Conservation (phyloP, 2,888 invertebrate genomes). For the Gastrophysa polygoni region DNA sequence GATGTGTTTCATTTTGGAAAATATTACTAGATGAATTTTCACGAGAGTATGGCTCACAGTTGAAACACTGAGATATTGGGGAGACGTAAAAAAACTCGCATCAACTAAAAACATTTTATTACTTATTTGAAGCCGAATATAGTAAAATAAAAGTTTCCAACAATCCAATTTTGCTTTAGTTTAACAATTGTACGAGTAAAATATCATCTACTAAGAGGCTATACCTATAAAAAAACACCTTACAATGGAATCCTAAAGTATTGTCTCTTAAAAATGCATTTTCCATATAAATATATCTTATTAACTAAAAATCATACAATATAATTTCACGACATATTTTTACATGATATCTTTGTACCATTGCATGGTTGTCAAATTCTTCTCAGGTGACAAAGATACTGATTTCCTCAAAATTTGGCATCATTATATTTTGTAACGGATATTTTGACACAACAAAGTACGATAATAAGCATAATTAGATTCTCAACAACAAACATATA, state of each 20-base stretch:
- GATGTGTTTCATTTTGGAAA: too few species aligned
- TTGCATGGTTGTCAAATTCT: too few species aligned
- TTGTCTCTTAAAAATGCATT: conserved; percentile 46
- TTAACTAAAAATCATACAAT: conserved; percentile 23
- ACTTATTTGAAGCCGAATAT: conserved; percentile 34
- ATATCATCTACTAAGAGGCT: conserved; percentile 34
- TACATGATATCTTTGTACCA: too few species aligned
- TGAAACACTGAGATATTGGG: not conserved
- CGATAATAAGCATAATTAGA: too few species aligned
- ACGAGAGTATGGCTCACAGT: too few species aligned
- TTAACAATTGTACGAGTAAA: conserved; percentile 47
- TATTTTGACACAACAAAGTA: not conserved
- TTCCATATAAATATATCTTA: conserved; percentile 36
- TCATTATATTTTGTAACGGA: not conserved
- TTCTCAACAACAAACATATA: too few species aligned
- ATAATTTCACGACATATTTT: conserved; percentile 9
- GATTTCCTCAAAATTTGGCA: not conserved
- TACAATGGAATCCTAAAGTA: conserved; percentile 37
- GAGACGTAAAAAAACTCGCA: not conserved
- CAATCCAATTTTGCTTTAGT: conserved; percentile 44
- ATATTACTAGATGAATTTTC: too few species aligned
- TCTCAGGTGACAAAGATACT: not conserved
- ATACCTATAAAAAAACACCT: conserved; percentile 43
- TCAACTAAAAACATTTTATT: conserved; percentile 34
- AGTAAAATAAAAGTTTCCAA: conserved; percentile 49